These are phyloP conservation scores for Silurus lanzhouensis DNA, from an alignment of 2,797 vertebrate species.

Conservation along the genomic window DNA sequence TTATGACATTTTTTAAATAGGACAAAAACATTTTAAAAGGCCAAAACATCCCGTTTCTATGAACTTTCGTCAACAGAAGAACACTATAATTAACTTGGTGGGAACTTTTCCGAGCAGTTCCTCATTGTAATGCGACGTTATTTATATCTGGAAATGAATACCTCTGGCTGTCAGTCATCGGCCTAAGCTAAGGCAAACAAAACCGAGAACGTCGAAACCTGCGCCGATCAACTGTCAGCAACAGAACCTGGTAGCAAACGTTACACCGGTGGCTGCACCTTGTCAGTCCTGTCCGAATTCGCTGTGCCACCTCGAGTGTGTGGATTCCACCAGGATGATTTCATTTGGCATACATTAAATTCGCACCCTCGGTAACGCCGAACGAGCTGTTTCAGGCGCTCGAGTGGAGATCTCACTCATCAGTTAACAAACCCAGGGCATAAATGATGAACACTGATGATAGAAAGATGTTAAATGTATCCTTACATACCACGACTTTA, in stretches of 20 bases:
- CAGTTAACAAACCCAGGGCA: conserved; percentile 36
- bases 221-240: conserved; percentile 11
- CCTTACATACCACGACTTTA: background rate
- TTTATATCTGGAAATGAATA: conserved; percentile 1
- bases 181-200: conserved; percentile 18
- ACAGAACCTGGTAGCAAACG: conserved; percentile 33
- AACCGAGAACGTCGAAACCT: conserved; percentile 19
- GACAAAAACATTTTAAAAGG: background rate
- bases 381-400: conserved; percentile 52
- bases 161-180: conserved; percentile 35
- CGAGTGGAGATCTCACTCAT: conserved; percentile 46
- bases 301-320: conserved; percentile 44
- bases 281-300: conserved; percentile 36
- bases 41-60: background rate
- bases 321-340: conserved; percentile 56
- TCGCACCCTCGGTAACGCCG: conserved; percentile 47
- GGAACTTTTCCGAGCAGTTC: conserved; percentile 12
- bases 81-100: conserved; percentile 27
- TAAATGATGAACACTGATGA: conserved; percentile 27
- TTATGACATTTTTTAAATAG: background rate
- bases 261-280: conserved; percentile 14
- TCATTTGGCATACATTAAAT: conserved; percentile 46
- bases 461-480: background rate
- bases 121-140: conserved; percentile 10
- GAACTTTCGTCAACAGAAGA: background rate